phyloP scores from a whole-genome alignment of 2,888 invertebrate genomes.

The Heliconius ismenius region DNA sequence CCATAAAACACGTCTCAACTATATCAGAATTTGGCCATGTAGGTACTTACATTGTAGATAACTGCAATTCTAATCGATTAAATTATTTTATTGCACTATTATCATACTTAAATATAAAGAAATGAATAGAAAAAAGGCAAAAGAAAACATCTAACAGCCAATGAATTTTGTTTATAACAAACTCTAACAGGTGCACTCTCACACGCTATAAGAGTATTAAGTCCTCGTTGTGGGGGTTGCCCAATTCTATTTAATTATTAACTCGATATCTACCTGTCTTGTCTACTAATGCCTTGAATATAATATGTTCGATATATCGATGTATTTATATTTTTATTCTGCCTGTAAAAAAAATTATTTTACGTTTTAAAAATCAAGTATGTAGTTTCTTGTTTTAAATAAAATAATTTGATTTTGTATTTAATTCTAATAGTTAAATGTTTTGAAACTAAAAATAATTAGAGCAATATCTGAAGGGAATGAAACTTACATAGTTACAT shows the following conservation, averaged over 20 bases:
- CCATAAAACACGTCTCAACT: no score
- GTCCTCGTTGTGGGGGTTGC: conserved; percentile 57
- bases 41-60: no score
- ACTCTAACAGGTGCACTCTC: conserved; percentile 58
- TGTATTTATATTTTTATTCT: background rate
- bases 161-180: background rate
- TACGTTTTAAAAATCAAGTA: background rate
- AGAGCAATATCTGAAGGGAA: no score
- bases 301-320: background rate
- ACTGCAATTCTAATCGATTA: no score
- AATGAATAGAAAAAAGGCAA: no score
- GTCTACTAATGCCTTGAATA: background rate
- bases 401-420: no score
- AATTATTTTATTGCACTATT: no score
- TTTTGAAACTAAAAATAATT: no score
- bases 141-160: background rate
- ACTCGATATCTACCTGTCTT: conserved; percentile 45
- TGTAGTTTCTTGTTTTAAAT: no score
- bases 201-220: conserved; percentile 63
- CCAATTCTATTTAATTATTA: conserved; percentile 66
- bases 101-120: no score
- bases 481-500: conserved; percentile 36
- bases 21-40: no score
- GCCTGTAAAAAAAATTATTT: background rate
- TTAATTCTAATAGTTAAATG: no score